Evolutionary conservation across 2,113 vertebrate species (phyloP), one percentile per base, ranked within the genome.

Genomic region (Misgurnus mizolepis): DNA sequence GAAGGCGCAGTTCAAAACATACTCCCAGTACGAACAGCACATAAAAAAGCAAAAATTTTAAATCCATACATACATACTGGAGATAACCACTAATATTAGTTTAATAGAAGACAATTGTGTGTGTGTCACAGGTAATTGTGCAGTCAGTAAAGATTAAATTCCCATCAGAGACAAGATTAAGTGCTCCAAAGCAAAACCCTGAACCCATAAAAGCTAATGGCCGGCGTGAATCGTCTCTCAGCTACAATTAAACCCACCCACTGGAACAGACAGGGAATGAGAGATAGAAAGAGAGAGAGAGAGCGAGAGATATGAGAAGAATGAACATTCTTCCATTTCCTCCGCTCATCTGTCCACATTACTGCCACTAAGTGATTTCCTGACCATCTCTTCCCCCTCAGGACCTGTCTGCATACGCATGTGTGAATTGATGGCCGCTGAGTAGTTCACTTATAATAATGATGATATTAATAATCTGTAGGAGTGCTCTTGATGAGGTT

Each of bases 151-250:
- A 79, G 82, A 79, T 22, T 80, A 60, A 9, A 45, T 50, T 82
- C 78, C 77, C 43, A 9, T 15, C 69, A 39, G n/a, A 78, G 76
- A 41, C 64, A 74, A 84, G 85, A 89, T 84, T 72, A 87, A 88
- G 85, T 78, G 79, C 81, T 85, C 58, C 85, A 86, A 82, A 61
- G 34, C 61, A 80, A 88, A 87, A 73, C 84, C 87, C 82, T 70
- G 82, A 78, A 86, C 80, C 80, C 79, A 86, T 86, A 83, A 77
- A 85, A 75, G 87, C 85, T 87, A 79, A 89, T 88, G 39, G 41
- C 10, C 5, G 83, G 75, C 15, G 69, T 75, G 78, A 83, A 84
- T 87, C 80, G 68, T 82, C 80, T 11, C 62, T 76, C 72, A 55
- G 2, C 78, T 45, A 71, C 74, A 56, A 68, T 84, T 84, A 76